These are phyloP conservation scores for Rhinolophus sinicus DNA, from an alignment of 2,113 vertebrate species.

Conservation along the genomic window DNA sequence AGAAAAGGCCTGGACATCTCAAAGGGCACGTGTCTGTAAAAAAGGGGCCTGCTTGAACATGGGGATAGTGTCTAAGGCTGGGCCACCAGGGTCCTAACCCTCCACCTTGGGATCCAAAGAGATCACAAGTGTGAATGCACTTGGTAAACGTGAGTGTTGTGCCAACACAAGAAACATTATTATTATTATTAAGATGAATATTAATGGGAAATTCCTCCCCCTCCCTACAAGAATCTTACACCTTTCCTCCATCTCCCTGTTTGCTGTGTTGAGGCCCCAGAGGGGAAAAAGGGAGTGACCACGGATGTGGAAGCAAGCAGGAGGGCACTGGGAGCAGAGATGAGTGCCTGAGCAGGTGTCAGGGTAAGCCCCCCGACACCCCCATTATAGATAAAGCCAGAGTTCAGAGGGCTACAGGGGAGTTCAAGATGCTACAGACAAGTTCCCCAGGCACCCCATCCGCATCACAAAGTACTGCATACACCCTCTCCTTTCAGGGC, in stretches of 20 bases:
- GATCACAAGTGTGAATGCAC: background rate
- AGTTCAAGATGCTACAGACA: background rate
- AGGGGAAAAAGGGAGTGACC: background rate
- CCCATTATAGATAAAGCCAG: background rate
- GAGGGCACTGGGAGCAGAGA: background rate
- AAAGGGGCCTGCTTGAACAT: background rate
- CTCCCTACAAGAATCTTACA: background rate
- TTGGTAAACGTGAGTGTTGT: background rate
- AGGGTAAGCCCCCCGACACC: background rate
- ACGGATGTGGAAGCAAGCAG: background rate
- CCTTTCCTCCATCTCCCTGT: background rate
- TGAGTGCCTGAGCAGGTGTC: background rate
- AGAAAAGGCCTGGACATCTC: background rate
- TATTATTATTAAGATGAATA: background rate
- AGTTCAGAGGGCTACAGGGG: background rate
- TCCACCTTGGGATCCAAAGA: background rate
- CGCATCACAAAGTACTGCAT: background rate
- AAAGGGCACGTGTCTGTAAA: background rate
- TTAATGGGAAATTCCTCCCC: slow-evolving; percentile 46
- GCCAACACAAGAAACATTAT: background rate
- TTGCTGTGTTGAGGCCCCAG: background rate
- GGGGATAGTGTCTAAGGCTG: background rate
- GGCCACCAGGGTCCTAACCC: background rate
- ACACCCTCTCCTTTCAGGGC: background rate
- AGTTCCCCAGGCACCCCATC: background rate